Evolutionary conservation across 2,888 invertebrate genomes (phyloP), one percentile per base, ranked within the genome.

Genomic region (Imbricaverruca yamaguchii): DNA sequence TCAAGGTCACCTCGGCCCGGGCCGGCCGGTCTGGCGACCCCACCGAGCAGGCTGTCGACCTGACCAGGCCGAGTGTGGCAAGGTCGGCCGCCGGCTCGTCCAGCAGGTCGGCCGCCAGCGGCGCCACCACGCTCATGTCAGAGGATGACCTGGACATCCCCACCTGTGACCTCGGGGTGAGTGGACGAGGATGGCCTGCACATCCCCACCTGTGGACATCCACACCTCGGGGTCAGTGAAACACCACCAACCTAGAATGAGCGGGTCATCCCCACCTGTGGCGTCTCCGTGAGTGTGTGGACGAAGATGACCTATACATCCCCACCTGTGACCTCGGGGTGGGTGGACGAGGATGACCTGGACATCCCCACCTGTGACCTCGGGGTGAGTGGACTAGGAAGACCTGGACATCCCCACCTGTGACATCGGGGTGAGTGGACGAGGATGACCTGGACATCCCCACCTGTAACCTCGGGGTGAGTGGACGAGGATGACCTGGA

Each of bases 101-200:
- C 3, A 53, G 74, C 11, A 10, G 53, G 39, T 74, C 74, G 7
- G 10, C 18, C 8, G 25, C 23, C 53, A 74, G 74, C 74, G 74
- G 2, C 11, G 7, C 53, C 53, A 21, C 74, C 53, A 4, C 53
- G 53, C 15, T 74, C 18, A 53, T 53, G 6, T 39, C 39, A 39
- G 74, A 74, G 21, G 74, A 74, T 74, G 74, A 74, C 53, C 74
- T 74, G 53, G 74, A 74, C 53, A 74, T 74, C 8, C 74, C 74
- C 53, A 74, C 13, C 74, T 74, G 74, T 13, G 74, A 74, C 53
- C 74, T 74, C 53, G 74, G 74, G 53, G 63, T 65, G 21, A 74
- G 74, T 74, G 9, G 59, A 13, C 12, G 12, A 15, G 59, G 59
- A 59, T 59, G 15, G 7, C 59, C 59, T 59, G 59, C 4, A 59